A percentile compares a stretch with the other conserved stretches of the same genome.
These are phyloP conservation scores for Podarcis muralis DNA, from an alignment of 2,113 vertebrate species.

Conservation along the genomic window DNA sequence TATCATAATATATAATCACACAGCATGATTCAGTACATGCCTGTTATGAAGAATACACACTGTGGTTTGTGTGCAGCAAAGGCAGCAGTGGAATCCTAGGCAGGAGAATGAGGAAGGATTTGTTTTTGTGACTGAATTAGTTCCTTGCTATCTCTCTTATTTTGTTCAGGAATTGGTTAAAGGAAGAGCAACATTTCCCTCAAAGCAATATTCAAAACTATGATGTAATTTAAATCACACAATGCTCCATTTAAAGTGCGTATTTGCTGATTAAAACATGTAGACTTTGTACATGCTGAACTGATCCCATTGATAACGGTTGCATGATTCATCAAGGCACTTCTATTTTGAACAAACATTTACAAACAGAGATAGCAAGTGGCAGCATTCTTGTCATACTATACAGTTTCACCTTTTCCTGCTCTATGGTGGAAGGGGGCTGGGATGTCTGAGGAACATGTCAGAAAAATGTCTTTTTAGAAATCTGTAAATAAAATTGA, in stretches of 20 bases:
- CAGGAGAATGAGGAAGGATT: neutral
- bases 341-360: constrained; percentile 81
- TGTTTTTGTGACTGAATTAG: neutral
- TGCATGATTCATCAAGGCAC: constrained; percentile 70
- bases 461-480: constrained; percentile 6
- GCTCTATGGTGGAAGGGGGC: neutral
- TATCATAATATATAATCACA: neutral
- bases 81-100: neutral
- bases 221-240: constrained; percentile 35
- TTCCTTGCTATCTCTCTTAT: neutral
- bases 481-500: neutral
- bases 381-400: constrained; percentile 61
- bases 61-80: neutral
- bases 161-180: neutral
- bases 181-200: constrained; percentile 21
- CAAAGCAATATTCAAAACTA: constrained; percentile 27
- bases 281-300: constrained; percentile 70
- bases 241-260: constrained; percentile 51
- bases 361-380: constrained; percentile 74
- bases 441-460: neutral
- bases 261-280: constrained; percentile 61
- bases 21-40: neutral
- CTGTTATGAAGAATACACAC: neutral
- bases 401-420: constrained; percentile 68
- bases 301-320: constrained; percentile 72